Percentiles rank a stretch among this genome's conserved stretches.
Conservation (phyloP, 2,797 vertebrate genomes). For the Netta rufina region DNA sequence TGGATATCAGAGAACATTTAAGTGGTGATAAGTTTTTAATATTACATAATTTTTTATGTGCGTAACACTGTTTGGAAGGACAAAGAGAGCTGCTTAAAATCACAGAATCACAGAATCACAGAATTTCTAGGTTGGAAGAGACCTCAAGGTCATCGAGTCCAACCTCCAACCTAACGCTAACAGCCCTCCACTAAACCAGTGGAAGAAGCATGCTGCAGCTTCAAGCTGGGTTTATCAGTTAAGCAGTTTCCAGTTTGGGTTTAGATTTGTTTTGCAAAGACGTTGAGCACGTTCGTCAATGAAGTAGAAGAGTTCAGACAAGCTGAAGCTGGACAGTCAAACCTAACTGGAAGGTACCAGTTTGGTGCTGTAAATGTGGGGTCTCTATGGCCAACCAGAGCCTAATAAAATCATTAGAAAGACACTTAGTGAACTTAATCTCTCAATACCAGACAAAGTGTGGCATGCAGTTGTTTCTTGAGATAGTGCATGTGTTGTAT, state of each 20-base stretch:
- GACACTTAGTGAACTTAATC: background rate
- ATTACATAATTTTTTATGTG: background rate
- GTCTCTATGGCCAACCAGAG: background rate
- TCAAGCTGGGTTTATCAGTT: background rate
- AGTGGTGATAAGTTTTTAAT: background rate
- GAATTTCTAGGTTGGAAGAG: too few species aligned
- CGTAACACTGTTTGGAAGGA: background rate
- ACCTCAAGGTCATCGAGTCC: too few species aligned
- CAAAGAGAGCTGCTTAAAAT: background rate
- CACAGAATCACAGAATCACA: too few species aligned
- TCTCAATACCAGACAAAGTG: background rate
- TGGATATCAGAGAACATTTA: background rate
- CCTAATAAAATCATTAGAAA: background rate
- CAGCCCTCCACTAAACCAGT: too few species aligned
- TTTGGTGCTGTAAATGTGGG: background rate
- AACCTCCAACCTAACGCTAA: too few species aligned
- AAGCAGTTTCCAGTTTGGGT: background rate
- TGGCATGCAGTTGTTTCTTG: background rate
- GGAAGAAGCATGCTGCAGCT: background rate
- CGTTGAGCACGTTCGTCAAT: background rate
- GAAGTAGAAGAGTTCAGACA: background rate
- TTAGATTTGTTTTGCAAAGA: background rate
- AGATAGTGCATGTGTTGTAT: background rate
- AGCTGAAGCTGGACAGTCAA: background rate
- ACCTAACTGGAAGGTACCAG: background rate